Evolutionary conservation across 2,797 vertebrate species (phyloP).

Genomic region (Microctenopoma steveboyesi): DNA sequence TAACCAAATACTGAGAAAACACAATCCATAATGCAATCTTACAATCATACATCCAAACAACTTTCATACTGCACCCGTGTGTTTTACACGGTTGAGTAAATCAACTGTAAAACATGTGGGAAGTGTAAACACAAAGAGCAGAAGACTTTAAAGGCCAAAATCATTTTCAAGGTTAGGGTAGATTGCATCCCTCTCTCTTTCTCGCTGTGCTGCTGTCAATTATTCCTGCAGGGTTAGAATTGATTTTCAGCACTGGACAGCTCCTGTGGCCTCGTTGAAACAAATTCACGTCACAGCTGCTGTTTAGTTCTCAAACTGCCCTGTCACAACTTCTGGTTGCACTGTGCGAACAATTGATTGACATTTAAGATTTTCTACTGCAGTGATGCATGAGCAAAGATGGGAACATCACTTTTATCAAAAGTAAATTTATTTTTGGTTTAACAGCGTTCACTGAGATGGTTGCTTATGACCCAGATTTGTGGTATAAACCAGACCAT

Average conservation of each 20-base stretch:
- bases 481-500: background rate
- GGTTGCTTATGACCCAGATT: background rate
- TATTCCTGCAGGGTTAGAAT: slow-evolving; percentile 69
- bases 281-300: slow-evolving; percentile 61
- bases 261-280: slow-evolving; percentile 70
- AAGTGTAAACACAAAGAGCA: slow-evolving; percentile 31
- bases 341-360: slow-evolving; percentile 48
- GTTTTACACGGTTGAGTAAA: slow-evolving; percentile 20
- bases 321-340: slow-evolving; percentile 57
- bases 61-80: slow-evolving; percentile 36
- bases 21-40: slow-evolving; percentile 23
- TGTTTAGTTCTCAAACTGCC: slow-evolving; percentile 62
- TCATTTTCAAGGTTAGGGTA: slow-evolving; percentile 56
- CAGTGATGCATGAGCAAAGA: slow-evolving; percentile 12
- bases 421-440: background rate
- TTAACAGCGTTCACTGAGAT: background rate
- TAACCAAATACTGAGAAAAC: slow-evolving; percentile 36
- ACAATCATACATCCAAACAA: background rate
- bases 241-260: slow-evolving; percentile 81
- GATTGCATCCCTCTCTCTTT: slow-evolving; percentile 9
- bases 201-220: slow-evolving; percentile 49
- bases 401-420: slow-evolving; percentile 25
- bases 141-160: slow-evolving; percentile 50
- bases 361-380: slow-evolving; percentile 25
- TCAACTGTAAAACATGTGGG: slow-evolving; percentile 36